phyloP scores from a whole-genome alignment of 1,140 invertebrate species.

The Rhyzopertha dominica region DNA sequence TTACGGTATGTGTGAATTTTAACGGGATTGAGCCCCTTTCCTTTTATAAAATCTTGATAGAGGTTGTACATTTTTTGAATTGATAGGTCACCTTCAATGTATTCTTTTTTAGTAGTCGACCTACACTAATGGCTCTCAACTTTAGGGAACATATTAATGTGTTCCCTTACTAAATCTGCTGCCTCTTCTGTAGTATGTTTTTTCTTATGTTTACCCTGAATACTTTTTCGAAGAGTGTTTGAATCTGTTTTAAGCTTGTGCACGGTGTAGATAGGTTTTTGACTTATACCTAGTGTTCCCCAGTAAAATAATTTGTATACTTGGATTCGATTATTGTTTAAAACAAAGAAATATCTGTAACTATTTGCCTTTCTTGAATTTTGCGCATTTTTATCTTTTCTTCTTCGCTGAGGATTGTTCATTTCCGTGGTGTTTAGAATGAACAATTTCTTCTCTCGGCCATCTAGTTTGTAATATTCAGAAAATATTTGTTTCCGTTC shows the following conservation, averaged over 20 bases:
- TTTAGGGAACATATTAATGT: slow-evolving; percentile 20
- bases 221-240: not conserved
- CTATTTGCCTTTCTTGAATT: slow-evolving; percentile 1
- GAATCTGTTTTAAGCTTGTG: not conserved
- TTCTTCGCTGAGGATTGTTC: not conserved
- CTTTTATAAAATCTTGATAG: no score
- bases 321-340: not conserved
- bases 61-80: no score
- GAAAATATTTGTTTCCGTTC: slow-evolving; percentile 5
- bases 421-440: slow-evolving; percentile 2
- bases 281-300: not conserved
- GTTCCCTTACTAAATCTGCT: slow-evolving; percentile 15
- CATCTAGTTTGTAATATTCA: not conserved
- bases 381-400: not conserved
- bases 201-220: slow-evolving; percentile 11
- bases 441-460: not conserved
- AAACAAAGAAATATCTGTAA: not conserved
- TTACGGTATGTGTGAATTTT: no score
- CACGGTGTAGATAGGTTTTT: slow-evolving; percentile 3
- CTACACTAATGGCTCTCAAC: no score
- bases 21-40: no score
- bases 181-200: slow-evolving; percentile 11
- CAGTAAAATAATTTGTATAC: slow-evolving; percentile 5
- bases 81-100: no score
- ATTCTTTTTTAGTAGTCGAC: no score